A percentile compares a stretch with the other conserved stretches of the same genome.
Conservation (phyloP, 2,113 vertebrate genomes). For the Tetrax tetrax region DNA sequence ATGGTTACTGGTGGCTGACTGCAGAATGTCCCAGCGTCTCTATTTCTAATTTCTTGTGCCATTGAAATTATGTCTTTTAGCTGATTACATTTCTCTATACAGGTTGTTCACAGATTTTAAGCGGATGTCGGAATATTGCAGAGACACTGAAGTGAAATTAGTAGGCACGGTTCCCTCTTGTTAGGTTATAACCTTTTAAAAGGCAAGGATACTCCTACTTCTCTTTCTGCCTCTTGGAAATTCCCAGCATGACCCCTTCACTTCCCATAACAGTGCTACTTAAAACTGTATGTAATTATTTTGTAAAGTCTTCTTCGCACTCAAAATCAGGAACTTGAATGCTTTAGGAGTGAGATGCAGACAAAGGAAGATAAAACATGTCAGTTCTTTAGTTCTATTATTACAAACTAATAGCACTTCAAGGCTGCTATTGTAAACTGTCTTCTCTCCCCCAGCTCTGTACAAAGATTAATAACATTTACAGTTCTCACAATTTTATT, state of each 20-base stretch:
- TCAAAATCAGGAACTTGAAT: not conserved
- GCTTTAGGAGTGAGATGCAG: not conserved
- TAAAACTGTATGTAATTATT: not conserved
- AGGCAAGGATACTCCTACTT: not conserved
- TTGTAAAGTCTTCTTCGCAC: not conserved
- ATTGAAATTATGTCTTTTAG: not conserved
- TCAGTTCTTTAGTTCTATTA: not conserved
- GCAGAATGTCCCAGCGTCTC: not conserved
- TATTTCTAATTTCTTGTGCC: not conserved
- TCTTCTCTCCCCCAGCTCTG: not conserved
- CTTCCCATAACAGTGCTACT: not conserved
- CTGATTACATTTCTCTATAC: not conserved
- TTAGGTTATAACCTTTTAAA: not conserved
- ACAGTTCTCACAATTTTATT: not conserved
- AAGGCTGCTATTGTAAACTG: not conserved
- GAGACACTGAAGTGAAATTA: not conserved
- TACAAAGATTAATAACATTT: not conserved
- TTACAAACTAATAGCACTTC: not conserved
- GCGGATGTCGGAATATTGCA: rapidly evolving
- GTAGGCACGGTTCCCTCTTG: not conserved
- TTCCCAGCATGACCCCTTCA: not conserved
- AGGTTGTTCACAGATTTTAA: not conserved
- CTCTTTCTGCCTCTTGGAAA: not conserved
- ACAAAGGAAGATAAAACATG: not conserved
- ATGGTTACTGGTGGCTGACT: not conserved